Base-by-base conservation (phyloP, 2,797 vertebrate species). In the Ceyx erithaca region DNA sequence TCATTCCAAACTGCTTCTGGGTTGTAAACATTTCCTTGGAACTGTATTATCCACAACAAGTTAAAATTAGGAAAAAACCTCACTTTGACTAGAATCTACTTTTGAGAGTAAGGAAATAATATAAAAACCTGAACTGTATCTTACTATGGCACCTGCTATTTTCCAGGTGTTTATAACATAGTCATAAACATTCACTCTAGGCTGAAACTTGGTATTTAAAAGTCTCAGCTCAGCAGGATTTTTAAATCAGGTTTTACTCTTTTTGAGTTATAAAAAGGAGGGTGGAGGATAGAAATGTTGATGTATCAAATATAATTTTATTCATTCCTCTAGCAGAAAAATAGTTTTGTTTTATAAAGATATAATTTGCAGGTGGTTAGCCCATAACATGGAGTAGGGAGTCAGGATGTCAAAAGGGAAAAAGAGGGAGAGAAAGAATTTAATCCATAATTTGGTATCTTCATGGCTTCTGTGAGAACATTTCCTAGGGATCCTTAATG, bases 81-180 rank as follows among this genome's bases (percentile, higher is more conserved):
- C 45, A 64, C 33, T 94, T 35, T 43, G 71, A 71, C 22, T 87
- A 58, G 69, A 83, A 92, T 68, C 73, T 90, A 79, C 69, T 90
- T 96, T 83, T 79, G 82, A 96, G 96, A 93, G 57, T 84, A 81
- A 89, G 54, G 54, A 96, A 97, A 70, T 66, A 22, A 77, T 54
- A 79, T 75, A 67, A 75, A 88, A 79, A 45, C 64, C 57, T 9
- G 51, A 96, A 86, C 64, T 92, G 40, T 80, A 80, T 88, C 87
- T 91, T 93, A 88, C 76, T 92, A 28, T 90, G 64, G 62, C 58
- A 93, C 92, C 80, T 95, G 92, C 94, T 96, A 84, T 73, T 93
- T 92, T 94, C 96, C 87, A 97, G 95, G 94, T 96, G 91, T 97
- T 97, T 96, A 95, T 96, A 93, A 90, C 73, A 79, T 75, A 73